Evolutionary conservation across 2,797 vertebrate genomes (phyloP), one percentile per base, ranked within the genome.

Genomic region (Bryconaethiops microstoma): DNA sequence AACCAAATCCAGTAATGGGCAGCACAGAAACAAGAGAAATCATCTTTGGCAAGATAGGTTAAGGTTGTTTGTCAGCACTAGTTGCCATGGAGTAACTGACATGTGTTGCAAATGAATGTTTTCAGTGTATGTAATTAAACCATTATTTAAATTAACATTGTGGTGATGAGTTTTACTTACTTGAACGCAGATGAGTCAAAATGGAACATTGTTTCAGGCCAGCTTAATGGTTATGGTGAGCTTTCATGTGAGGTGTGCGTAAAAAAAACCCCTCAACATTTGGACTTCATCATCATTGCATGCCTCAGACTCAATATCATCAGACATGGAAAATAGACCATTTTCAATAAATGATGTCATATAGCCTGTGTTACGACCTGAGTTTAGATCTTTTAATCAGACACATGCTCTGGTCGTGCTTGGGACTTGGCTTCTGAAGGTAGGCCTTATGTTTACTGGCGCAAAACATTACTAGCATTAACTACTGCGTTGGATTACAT

Each of bases 91-190:
- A 80, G 4, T 76, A 16, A 67, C 7, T 29, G 7, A 50, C 1
- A n/a, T n/a, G 35, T 50, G 29, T 23, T 78, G 65, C 52, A 55
- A 1, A 25, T 54, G 23, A 9, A 54, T 80, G 77, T n/a, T 82
- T 64, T 72, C 70, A 65, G 14, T 64, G 45, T 21, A 67, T 78
- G 80, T 64, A 57, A 85, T 86, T 79, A 85, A 89, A 84, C 35
- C 19, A 23, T 77, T 42, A 64, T 85, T 85, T 84, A 52, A 83
- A 80, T 35, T 29, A 73, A 35, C 16, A 7, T n/a, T 6, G 19
- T 68, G 2, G 54, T 69, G 59, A 25, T 63, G 64, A 48, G 13
- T 60, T 78, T 55, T 78, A 8, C 13, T 52, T 74, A 5, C 12
- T 74, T 79, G 57, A 17, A 52, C 62, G 63, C 21, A 63, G 3